Evolutionary conservation across 2,888 invertebrate genomes (phyloP), one percentile per base, ranked within the genome.

Genomic region (Polymixis flavicincta): DNA sequence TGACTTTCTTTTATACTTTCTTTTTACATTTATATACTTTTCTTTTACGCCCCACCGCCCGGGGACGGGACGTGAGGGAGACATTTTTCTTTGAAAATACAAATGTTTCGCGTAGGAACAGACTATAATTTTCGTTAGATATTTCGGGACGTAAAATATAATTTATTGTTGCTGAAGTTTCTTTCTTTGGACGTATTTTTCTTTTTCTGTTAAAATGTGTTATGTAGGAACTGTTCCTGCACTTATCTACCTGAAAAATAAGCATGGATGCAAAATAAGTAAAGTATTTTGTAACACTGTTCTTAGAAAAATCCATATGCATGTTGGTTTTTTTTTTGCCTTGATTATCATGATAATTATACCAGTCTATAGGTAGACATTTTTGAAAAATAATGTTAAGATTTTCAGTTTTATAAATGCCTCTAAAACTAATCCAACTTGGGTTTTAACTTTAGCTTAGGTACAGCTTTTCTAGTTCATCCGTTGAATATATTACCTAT

Each of bases 1-100:
- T 90, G 90, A 93, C 94, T 93, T 94, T 94, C 94, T 93, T 93
- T 94, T 92, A 93, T 92, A 85, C 83, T 92, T 92, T 92, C 91
- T 92, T 94, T 94, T 92, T 92, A 90, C 92, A 92, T 92, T 93
- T 93, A 93, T 92, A 93, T 88, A 92, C 90, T 89, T 90, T 91
- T 89, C 91, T 93, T 93, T 94, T 94, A 94, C 93, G 92, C 87
- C 89, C 88, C 37, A 6, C 93, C 93, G 88, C 78, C 78, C 87
- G 92, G 92, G 94, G 90, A 89, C 86, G 87, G 70, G 88, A 93
- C 93, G 93, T 93, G 93, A 93, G 90, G 86, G 84, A 84, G 83
- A 88, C 83, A 88, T 87, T 89, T 89, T 88, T 89, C 89, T 84
- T 88, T 84, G 76, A 82, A 88, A 87, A 78, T 82, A 80, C 84